Base-by-base conservation (phyloP, 1,140 invertebrate species). In the Trachelipus rathkii region DNA sequence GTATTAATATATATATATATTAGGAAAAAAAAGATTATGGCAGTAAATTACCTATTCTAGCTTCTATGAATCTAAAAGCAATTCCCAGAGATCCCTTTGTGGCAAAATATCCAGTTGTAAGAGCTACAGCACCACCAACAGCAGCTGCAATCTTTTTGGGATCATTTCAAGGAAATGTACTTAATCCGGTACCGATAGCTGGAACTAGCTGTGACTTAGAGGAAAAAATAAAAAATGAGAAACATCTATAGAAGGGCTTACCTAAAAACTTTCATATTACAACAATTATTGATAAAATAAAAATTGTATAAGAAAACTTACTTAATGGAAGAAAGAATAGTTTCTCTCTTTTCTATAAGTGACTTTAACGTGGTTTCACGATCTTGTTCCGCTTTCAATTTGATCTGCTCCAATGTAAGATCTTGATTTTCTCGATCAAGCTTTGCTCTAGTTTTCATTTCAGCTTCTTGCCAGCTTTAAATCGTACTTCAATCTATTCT, bases 351-450 rank as follows among this genome's bases (percentile, higher is more conserved):
- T 44, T 79, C 78, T 15, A 71, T 94, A 81, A 99, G 98, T 77
- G 96, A 95, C 86, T 99, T 96, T 44, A 99, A 84, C 6, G 97
- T 91, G 0, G 97, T 99, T 72, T 91, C 88, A 82, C 97, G 88
- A 80, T 96, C 92, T n/a, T n/a, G n/a, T n/a, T n/a, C n/a, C n/a
- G n/a, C n/a, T 71, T 81, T 79, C 21, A 83, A 76, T 53, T 92
- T 87, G 72, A 99, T 93, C 85, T 97, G 92, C 84, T 99, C 96
- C 6, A 98, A 85, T 79, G 92, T 95, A 7, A 99, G 89, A 86
- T 99, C 98, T 70, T 95, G 90, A 85, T 99, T 99, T 85, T 99
- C 97, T 76, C 98, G 86, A 79, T 99, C 97, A 24, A 96, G 90
- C 83, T 94, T 93, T 0, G 94, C 95, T 84, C 92, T 92, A 0